Percentiles rank a stretch among this genome's conserved stretches.
Evolutionary conservation across 2,797 vertebrate species (phyloP).

Genomic region (Setipinna tenuifilis): DNA sequence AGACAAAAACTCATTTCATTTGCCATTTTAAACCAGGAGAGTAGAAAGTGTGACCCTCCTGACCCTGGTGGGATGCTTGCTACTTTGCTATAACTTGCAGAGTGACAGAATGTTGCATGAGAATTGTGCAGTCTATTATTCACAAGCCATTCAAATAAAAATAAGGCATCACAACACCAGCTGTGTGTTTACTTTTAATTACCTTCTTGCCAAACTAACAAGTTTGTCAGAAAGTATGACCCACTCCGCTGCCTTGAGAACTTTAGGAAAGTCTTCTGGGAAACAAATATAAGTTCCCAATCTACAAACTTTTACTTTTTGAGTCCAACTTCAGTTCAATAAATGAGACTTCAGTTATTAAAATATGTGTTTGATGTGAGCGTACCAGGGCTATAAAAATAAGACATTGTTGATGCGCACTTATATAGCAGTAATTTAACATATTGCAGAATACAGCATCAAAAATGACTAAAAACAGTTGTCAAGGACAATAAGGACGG

Average conservation of each 20-base stretch:
- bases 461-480: constrained; percentile 76
- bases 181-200: constrained; percentile 50
- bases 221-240: constrained; percentile 33
- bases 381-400: constrained; percentile 48
- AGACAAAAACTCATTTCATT: background rate
- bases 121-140: constrained; percentile 54
- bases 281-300: background rate
- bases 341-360: background rate
- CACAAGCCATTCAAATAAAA: constrained; percentile 40
- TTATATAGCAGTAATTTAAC: constrained; percentile 63
- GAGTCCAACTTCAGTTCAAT: background rate
- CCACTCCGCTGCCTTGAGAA: background rate
- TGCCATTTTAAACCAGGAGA: background rate
- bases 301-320: background rate
- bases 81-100: constrained; percentile 47
- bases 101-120: constrained; percentile 51
- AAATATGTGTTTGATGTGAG: constrained; percentile 47
- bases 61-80: constrained; percentile 44
- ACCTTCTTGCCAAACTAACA: constrained; percentile 39
- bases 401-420: constrained; percentile 36
- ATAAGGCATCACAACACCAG: constrained; percentile 41
- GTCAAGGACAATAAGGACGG: constrained; percentile 66
- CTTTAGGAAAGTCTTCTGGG: background rate
- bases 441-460: constrained; percentile 70
- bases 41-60: background rate